Conservation (phyloP, 1,140 invertebrate species). For the Grapholita molesta region DNA sequence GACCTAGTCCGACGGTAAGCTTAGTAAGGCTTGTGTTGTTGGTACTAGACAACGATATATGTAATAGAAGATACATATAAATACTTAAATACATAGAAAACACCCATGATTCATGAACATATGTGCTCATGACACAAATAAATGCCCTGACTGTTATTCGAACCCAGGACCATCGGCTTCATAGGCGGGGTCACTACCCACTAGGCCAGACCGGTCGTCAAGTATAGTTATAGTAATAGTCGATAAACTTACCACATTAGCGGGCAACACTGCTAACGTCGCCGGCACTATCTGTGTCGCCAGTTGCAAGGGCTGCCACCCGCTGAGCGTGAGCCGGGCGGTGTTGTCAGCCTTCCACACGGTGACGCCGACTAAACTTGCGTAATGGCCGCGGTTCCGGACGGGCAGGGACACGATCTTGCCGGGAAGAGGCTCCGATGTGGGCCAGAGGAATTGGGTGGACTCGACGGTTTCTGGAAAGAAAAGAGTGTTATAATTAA, state of each 20-base stretch:
- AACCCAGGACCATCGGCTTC: no score
- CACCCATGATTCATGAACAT: no score
- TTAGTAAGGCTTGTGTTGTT: no score
- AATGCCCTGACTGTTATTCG: no score
- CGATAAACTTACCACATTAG: slow-evolving; percentile 53
- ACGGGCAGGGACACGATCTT: slow-evolving; percentile 78
- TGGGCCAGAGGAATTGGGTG: slow-evolving; percentile 84
- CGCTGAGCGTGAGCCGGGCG: slow-evolving; percentile 78
- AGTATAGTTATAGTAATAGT: no score
- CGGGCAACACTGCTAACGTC: slow-evolving; percentile 82
- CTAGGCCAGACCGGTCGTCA: no score
- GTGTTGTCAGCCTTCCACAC: slow-evolving; percentile 79
- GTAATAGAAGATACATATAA: no score
- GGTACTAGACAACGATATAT: no score
- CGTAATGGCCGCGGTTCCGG: slow-evolving; percentile 84
- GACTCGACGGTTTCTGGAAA: slow-evolving; percentile 85
- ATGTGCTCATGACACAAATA: no score
- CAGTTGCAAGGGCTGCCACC: slow-evolving; percentile 88
- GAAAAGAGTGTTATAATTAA: background rate
- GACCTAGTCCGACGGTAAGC: no score
- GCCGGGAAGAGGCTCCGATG: slow-evolving; percentile 51
- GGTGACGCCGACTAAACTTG: slow-evolving; percentile 85
- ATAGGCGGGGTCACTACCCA: no score
- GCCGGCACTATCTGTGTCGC: slow-evolving; percentile 92
- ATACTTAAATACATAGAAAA: no score